These are phyloP conservation scores for Pseudocheirus occidentalis DNA, from an alignment of 2,797 vertebrate species.

Conservation along the genomic window DNA sequence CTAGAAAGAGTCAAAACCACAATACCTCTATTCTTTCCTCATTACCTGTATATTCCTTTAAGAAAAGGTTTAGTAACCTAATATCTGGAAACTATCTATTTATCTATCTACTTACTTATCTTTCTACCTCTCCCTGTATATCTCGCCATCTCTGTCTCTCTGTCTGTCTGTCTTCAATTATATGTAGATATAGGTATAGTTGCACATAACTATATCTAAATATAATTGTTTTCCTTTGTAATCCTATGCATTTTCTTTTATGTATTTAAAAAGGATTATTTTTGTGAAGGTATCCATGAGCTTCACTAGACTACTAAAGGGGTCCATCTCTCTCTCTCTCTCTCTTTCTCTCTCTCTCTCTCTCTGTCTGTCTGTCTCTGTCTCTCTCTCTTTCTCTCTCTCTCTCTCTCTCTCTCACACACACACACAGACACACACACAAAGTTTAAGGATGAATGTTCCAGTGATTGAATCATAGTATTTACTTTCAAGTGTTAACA, in stretches of 20 bases:
- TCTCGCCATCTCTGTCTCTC: too few relatives aligned
- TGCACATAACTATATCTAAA: background rate
- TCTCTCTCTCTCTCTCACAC: too few relatives aligned
- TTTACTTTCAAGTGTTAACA: background rate
- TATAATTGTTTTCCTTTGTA: background rate
- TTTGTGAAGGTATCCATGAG: background rate
- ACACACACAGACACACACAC: background rate
- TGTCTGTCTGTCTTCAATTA: too few relatives aligned
- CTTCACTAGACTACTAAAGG: background rate
- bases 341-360: too few relatives aligned
- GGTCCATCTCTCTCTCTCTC: too few relatives aligned
- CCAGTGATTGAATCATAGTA: background rate
- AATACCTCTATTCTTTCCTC: background rate
- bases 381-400: too few relatives aligned
- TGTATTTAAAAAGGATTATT: background rate
- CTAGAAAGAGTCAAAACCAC: background rate
- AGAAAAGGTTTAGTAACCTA: background rate
- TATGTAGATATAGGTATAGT: too few relatives aligned
- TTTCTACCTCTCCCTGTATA: too few relatives aligned
- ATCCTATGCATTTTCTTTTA: background rate
- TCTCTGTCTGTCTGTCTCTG: too few relatives aligned
- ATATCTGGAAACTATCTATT: background rate
- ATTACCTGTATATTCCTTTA: background rate
- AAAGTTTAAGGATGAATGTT: background rate
- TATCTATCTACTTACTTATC: background rate